A percentile compares a stretch with the other conserved stretches of the same genome.
These are phyloP conservation scores for Xenops minutus DNA, from an alignment of 2,797 vertebrate species.

Conservation along the genomic window DNA sequence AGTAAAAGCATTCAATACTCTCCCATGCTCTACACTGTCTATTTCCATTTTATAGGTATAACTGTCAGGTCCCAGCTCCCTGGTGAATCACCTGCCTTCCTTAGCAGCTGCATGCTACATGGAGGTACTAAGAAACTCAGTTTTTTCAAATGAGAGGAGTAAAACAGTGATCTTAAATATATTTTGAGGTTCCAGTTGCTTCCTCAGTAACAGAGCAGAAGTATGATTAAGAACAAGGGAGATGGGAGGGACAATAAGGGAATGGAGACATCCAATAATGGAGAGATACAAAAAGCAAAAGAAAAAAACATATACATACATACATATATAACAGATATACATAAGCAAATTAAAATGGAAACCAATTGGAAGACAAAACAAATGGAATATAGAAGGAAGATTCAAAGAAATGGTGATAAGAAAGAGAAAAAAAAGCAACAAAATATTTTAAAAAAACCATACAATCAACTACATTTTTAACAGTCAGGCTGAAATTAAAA, in stretches of 20 bases:
- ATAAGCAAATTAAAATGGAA: neutral
- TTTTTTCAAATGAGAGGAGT: neutral
- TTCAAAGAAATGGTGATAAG: neutral
- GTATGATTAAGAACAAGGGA: neutral
- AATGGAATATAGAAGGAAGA: neutral
- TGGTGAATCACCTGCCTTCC: neutral
- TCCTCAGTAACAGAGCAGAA: neutral
- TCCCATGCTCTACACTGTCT: neutral
- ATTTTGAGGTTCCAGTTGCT: neutral
- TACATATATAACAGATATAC: accelerated
- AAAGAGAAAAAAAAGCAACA: neutral
- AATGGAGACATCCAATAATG: neutral
- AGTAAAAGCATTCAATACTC: neutral
- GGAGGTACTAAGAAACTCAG: neutral
- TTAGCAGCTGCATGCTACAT: neutral
- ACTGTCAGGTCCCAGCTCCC: neutral
- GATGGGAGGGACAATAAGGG: neutral
- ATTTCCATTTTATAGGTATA: neutral
- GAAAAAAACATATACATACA: neutral
- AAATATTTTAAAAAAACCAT: neutral
- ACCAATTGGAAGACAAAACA: neutral
- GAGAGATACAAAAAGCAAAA: neutral
- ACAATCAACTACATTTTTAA: neutral
- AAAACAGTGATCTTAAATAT: neutral
- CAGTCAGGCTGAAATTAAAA: neutral